phyloP scores from a whole-genome alignment of 2,888 invertebrate genomes.

The Orchesellides sinensis region DNA sequence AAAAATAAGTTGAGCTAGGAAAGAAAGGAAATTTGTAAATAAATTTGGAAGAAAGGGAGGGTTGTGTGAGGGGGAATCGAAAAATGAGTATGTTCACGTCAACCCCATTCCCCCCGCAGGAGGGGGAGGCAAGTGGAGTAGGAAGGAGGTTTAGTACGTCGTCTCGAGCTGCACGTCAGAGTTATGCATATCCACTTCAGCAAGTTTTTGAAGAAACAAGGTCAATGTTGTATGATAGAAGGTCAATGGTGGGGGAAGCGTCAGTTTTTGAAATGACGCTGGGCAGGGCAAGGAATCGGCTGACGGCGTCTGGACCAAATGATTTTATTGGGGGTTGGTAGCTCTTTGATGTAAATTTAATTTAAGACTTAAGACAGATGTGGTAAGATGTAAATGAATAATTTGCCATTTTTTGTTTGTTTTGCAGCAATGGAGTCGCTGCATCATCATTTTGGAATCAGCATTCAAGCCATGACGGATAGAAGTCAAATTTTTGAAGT shows the following conservation, averaged over 20 bases:
- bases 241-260: conserved; percentile 3
- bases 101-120: conserved; percentile 25
- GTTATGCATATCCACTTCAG: conserved; percentile 32
- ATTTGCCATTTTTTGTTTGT: neutral
- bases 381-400: neutral
- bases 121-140: neutral
- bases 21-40: too few relatives aligned
- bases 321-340: conserved; percentile 18
- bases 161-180: neutral
- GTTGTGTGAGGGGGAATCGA: neutral
- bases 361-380: neutral
- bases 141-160: neutral
- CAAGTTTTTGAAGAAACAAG: conserved; percentile 47
- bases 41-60: too few relatives aligned
- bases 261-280: conserved; percentile 32
- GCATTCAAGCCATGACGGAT: conserved; percentile 62
- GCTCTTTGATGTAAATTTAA: neutral
- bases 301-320: neutral
- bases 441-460: conserved; percentile 58
- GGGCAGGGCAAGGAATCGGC: neutral
- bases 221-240: conserved; percentile 30
- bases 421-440: conserved; percentile 55
- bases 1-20: too few relatives aligned
- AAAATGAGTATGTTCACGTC: conserved; percentile 26
- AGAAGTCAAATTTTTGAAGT: conserved; percentile 66